A percentile compares a stretch with the other conserved stretches of the same genome.
phyloP scores from a whole-genome alignment of 2,797 vertebrate genomes.

The Discoglossus pictus region DNA sequence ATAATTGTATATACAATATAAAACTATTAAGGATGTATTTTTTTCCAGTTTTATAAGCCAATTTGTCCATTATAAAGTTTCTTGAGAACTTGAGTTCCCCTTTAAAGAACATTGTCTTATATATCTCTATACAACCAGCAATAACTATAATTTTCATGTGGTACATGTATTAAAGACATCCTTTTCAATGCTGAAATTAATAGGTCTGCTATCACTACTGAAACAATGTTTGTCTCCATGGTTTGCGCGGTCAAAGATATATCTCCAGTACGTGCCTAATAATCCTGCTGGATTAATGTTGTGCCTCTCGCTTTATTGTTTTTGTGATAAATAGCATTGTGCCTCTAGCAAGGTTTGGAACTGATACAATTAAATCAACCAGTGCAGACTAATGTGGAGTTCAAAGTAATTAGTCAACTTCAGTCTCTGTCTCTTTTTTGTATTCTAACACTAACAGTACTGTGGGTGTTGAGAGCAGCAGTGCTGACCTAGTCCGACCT shows the following conservation, averaged over 20 bases:
- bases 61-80: neutral
- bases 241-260: slow-evolving; percentile 8
- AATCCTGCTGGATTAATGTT: slow-evolving; percentile 38
- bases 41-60: neutral
- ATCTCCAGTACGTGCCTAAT: slow-evolving; percentile 6
- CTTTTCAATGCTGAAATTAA: too few relatives aligned
- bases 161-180: too few relatives aligned
- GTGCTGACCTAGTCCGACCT: slow-evolving; percentile 59
- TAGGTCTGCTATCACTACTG: slow-evolving; percentile 29
- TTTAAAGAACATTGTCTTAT: too few relatives aligned
- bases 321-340: slow-evolving; percentile 13
- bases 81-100: too few relatives aligned
- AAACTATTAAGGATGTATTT: neutral
- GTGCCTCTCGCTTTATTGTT: slow-evolving; percentile 41
- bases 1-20: too few relatives aligned
- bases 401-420: slow-evolving; percentile 60
- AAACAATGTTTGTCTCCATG: slow-evolving; percentile 29
- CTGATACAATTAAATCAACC: slow-evolving; percentile 36
- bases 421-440: slow-evolving; percentile 56
- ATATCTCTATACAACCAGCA: too few relatives aligned
- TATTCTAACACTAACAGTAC: slow-evolving; percentile 46
- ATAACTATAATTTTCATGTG: too few relatives aligned
- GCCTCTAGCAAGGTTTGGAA: slow-evolving; percentile 50
- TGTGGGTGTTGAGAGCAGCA: slow-evolving; percentile 56
- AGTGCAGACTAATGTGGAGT: slow-evolving; percentile 28